These are phyloP conservation scores for Drosophila macrospina DNA, from an alignment of 2,888 invertebrate species.

Conservation along the genomic window DNA sequence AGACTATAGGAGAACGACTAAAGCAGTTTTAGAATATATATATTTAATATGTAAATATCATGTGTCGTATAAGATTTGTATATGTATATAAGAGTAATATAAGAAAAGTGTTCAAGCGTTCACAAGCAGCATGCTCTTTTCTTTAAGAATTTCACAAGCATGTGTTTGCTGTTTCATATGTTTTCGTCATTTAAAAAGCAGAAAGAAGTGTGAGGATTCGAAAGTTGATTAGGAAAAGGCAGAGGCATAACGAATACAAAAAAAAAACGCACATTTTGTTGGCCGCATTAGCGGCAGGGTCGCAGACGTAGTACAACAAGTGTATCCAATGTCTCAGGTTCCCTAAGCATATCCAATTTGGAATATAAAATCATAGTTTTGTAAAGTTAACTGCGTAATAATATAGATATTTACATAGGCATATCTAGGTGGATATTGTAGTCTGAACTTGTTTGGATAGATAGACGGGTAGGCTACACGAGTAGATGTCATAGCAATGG, in stretches of 20 bases:
- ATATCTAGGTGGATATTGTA: conserved; percentile 32
- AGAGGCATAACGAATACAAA: conserved; percentile 11
- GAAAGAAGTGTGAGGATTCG: conserved; percentile 27
- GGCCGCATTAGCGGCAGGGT: conserved; percentile 35
- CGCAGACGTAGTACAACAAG: conserved; percentile 28
- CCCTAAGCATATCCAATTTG: conserved; percentile 50
- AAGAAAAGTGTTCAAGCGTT: conserved; percentile 41
- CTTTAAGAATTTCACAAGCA: neutral
- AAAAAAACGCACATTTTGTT: conserved; percentile 66
- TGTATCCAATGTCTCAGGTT: conserved; percentile 41
- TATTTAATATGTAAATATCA: neutral
- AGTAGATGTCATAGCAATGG: conserved; percentile 51
- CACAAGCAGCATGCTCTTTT: conserved; percentile 69
- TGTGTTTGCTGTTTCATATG: conserved; percentile 11
- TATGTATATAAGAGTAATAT: conserved; percentile 20
- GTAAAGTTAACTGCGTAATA: conserved; percentile 3
- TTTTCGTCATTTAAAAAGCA: conserved; percentile 24
- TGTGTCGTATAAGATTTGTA: conserved; percentile 1
- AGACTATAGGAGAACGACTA: too few relatives aligned
- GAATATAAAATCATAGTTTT: conserved; percentile 39
- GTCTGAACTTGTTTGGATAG: conserved; percentile 22
- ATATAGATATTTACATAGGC: conserved; percentile 47
- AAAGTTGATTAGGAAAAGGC: conserved; percentile 15
- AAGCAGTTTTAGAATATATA: too few relatives aligned
- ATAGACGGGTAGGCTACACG: conserved; percentile 49